Evolutionary conservation across 2,888 invertebrate species (phyloP).

Genomic region (Ophion obscuratus): DNA sequence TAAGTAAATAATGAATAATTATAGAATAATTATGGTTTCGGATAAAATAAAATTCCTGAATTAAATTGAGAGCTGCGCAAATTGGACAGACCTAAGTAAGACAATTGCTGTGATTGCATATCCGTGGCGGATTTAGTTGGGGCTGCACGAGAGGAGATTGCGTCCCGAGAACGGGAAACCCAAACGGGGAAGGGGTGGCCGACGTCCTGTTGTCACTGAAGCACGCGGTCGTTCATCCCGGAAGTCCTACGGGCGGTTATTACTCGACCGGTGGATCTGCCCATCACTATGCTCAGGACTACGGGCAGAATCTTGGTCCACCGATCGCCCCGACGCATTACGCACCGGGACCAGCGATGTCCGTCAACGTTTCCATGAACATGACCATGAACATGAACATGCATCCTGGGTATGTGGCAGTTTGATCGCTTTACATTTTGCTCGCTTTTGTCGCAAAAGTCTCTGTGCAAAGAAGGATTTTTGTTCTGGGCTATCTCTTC

Average conservation of each 20-base stretch:
- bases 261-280: slow-evolving; percentile 79
- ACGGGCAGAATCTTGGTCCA: slow-evolving; percentile 79
- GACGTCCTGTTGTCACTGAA: slow-evolving; percentile 95
- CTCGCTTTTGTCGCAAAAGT: not conserved
- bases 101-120: too few relatives aligned
- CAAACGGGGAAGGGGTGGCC: slow-evolving; percentile 91
- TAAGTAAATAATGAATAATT: too few relatives aligned
- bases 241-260: slow-evolving; percentile 83
- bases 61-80: too few relatives aligned
- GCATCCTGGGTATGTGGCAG: slow-evolving; percentile 80
- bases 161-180: slow-evolving; percentile 85
- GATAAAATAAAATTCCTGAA: too few relatives aligned
- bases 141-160: slow-evolving; percentile 82
- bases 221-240: slow-evolving; percentile 94
- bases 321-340: slow-evolving; percentile 86
- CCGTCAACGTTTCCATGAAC: slow-evolving; percentile 98
- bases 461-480: too few relatives aligned
- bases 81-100: too few relatives aligned
- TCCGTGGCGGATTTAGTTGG: slow-evolving; percentile 75
- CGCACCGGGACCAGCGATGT: slow-evolving; percentile 91
- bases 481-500: too few relatives aligned
- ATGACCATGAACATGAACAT: slow-evolving; percentile 95
- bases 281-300: slow-evolving; percentile 80
- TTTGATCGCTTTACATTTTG: not conserved
- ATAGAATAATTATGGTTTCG: too few relatives aligned